These are phyloP conservation scores for Mamestra configurata DNA, from an alignment of 1,140 invertebrate species.

Conservation along the genomic window DNA sequence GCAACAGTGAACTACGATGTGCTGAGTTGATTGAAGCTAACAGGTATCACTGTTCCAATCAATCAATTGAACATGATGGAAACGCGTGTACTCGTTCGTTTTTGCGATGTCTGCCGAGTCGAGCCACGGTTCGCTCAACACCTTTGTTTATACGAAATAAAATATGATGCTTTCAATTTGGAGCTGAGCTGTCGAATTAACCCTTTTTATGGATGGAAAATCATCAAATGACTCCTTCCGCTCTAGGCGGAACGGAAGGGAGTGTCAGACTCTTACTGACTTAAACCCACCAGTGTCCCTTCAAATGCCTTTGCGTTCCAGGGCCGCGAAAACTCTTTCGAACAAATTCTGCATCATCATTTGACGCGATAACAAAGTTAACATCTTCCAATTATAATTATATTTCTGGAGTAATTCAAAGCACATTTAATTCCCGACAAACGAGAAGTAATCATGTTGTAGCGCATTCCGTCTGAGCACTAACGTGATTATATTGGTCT, in stretches of 20 bases:
- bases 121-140: neutral
- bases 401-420: conserved; percentile 17
- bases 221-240: no score
- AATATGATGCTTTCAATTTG: no score
- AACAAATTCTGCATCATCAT: no score
- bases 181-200: no score
- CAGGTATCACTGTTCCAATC: conserved; percentile 36
- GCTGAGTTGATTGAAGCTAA: conserved; percentile 9
- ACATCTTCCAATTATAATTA: neutral
- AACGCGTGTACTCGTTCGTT: neutral
- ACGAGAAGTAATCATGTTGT: conserved; percentile 46
- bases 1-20: neutral
- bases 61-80: conserved; percentile 28
- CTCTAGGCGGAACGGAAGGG: no score
- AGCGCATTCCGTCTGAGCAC: conserved; percentile 29
- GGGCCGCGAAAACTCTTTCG: no score
- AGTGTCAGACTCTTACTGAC: no score
- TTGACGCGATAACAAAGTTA: neutral
- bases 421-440: conserved; percentile 7
- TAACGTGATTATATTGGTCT: conserved; percentile 35
- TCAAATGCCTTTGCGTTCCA: no score
- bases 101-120: neutral
- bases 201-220: no score
- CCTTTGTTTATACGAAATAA: neutral
- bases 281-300: no score